phyloP scores from a whole-genome alignment of 2,888 invertebrate species.

The Tachina fera region DNA sequence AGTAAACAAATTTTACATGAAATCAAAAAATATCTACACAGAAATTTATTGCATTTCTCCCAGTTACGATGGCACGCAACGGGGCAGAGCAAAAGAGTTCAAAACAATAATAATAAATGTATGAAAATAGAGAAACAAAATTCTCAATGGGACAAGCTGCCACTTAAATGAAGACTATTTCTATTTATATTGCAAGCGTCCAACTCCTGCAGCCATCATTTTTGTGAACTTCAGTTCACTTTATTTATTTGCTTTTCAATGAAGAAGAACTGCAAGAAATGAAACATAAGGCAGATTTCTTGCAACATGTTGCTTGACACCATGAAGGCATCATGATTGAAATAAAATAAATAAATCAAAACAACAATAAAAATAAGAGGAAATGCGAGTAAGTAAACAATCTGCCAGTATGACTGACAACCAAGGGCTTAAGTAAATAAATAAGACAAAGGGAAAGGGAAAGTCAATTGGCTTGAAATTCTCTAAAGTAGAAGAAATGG shows the following conservation, averaged over 20 bases:
- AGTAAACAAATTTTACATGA: neutral
- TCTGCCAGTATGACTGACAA: conserved; percentile 3
- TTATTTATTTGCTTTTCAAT: conserved; percentile 28
- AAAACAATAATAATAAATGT: too few species aligned
- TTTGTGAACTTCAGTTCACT: neutral
- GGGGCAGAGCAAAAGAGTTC: neutral
- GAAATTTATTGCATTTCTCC: conserved; percentile 30
- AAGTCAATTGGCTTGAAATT: conserved; percentile 5
- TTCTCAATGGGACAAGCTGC: conserved; percentile 25
- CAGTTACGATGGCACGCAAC: neutral
- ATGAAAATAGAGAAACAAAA: neutral
- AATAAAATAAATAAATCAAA: conserved; percentile 6
- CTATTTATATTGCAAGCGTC: conserved; percentile 6
- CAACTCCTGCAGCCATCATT: neutral
- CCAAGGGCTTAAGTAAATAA: neutral
- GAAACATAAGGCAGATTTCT: conserved; percentile 33
- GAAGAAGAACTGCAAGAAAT: conserved; percentile 27
- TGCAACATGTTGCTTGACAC: conserved; percentile 59
- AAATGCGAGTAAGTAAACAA: conserved; percentile 24
- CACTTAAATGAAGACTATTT: conserved; percentile 32
- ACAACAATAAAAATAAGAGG: neutral
- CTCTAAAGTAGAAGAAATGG: neutral
- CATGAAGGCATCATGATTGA: conserved; percentile 48
- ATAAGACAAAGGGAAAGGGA: conserved; percentile 6
- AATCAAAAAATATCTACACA: conserved; percentile 6